Evolutionary conservation across 2,797 vertebrate species (phyloP).

Genomic region (Tolypeutes matacus): DNA sequence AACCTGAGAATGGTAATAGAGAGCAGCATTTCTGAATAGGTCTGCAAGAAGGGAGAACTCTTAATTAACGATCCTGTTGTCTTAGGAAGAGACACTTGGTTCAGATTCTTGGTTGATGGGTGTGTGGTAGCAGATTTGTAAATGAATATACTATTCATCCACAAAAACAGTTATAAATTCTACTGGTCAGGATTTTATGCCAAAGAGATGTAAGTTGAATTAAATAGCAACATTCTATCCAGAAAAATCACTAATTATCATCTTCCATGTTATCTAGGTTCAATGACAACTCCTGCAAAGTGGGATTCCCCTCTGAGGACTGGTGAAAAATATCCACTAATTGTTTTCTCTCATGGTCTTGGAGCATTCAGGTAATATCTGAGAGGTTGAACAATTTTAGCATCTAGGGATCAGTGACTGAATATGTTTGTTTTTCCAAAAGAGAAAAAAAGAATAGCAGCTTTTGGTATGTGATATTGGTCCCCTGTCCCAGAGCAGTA

Average conservation of each 20-base stretch:
- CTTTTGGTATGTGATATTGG: not conserved
- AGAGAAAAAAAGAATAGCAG: not conserved
- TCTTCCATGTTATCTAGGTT: slow-evolving; percentile 81
- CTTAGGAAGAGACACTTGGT: not conserved
- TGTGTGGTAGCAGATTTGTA: not conserved
- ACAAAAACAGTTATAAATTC: not conserved
- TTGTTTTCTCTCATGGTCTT: slow-evolving; percentile 97
- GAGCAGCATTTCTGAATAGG: not conserved
- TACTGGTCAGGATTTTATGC: not conserved
- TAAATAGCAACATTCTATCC: not conserved
- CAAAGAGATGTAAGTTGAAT: not conserved
- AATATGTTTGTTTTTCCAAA: not conserved
- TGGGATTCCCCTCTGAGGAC: slow-evolving; percentile 93
- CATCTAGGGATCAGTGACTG: not conserved
- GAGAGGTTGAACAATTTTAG: not conserved
- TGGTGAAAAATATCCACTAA: slow-evolving; percentile 93
- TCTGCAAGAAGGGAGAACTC: not conserved
- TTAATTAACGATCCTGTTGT: not conserved
- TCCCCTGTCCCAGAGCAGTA: not conserved
- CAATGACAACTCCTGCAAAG: slow-evolving; percentile 90
- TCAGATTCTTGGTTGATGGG: not conserved
- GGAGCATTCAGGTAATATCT: slow-evolving; percentile 95
- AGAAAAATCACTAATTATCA: not conserved
- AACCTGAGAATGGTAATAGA: not conserved
- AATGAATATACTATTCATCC: not conserved